Evolutionary conservation across 2,888 invertebrate genomes (phyloP).

Genomic region (Caenorhabditis sinica): DNA sequence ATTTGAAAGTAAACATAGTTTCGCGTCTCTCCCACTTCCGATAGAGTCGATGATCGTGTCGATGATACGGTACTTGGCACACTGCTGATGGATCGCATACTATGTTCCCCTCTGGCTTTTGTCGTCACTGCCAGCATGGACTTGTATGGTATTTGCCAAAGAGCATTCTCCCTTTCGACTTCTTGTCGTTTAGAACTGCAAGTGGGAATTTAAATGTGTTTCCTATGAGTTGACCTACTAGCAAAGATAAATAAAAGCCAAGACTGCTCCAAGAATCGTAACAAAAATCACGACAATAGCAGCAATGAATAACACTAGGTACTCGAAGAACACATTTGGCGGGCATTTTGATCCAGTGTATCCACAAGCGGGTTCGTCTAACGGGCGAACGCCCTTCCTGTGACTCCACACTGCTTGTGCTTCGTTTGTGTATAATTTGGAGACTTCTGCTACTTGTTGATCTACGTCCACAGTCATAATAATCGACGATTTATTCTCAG

Average conservation of each 20-base stretch:
- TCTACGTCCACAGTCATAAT: conserved; percentile 39
- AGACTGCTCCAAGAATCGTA: conserved; percentile 43
- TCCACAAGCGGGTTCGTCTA: conserved; percentile 71
- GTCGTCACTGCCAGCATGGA: conserved; percentile 46
- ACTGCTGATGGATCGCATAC: conserved; percentile 59
- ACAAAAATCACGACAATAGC: conserved; percentile 53
- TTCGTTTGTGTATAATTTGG: conserved; percentile 50
- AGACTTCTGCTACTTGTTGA: conserved; percentile 14
- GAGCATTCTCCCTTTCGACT: conserved; percentile 67
- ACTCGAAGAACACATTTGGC: conserved; percentile 43
- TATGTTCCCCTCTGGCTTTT: conserved; percentile 63
- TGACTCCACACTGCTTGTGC: conserved; percentile 32
- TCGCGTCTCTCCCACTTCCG: conserved; percentile 47
- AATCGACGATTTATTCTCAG: conserved; percentile 26
- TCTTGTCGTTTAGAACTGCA: conserved; percentile 69
- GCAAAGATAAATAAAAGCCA: conserved; percentile 37
- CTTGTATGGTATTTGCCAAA: conserved; percentile 74
- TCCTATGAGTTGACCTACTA: background rate
- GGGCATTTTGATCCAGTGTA: conserved; percentile 69
- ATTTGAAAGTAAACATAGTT: conserved; percentile 51
- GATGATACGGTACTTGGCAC: conserved; percentile 52
- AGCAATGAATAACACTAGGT: conserved; percentile 50
- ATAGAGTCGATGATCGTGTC: conserved; percentile 30
- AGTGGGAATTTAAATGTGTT: background rate
- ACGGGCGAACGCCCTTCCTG: conserved; percentile 59